A percentile compares a stretch with the other conserved stretches of the same genome.
phyloP scores from a whole-genome alignment of 2,888 invertebrate species.

The Plagodis pulveraria region DNA sequence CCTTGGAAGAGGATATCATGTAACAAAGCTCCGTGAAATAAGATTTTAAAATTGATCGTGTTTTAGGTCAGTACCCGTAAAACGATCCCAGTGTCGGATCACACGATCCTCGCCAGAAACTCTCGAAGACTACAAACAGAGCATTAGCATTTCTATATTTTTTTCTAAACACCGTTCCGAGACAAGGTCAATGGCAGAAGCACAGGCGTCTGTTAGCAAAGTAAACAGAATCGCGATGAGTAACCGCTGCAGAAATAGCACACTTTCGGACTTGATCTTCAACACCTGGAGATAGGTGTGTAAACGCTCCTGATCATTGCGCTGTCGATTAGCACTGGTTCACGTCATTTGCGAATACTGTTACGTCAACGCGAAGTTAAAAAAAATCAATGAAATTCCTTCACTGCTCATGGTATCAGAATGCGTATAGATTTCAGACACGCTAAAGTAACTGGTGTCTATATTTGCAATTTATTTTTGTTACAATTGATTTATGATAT shows the following conservation, averaged over 20 bases:
- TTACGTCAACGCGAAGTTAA: constrained; percentile 19
- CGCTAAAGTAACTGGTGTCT: not conserved
- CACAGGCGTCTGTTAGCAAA: constrained; percentile 68
- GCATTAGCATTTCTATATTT: constrained; percentile 57
- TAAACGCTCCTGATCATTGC: constrained; percentile 46
- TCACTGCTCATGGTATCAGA: constrained; percentile 4
- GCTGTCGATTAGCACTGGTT: constrained; percentile 37
- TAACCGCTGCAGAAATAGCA: constrained; percentile 73
- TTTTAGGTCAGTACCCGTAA: constrained; percentile 27
- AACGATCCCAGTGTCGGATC: constrained; percentile 33
- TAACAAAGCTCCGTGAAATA: constrained; percentile 28
- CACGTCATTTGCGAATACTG: constrained; percentile 36
- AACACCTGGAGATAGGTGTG: constrained; percentile 62
- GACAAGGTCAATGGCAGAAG: constrained; percentile 81
- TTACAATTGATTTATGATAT: not conserved
- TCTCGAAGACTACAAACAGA: constrained; percentile 49
- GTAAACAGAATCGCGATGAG: constrained; percentile 75
- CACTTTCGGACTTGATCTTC: constrained; percentile 66
- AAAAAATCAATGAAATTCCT: constrained; percentile 7
- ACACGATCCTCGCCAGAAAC: constrained; percentile 32
- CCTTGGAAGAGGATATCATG: constrained; percentile 14
- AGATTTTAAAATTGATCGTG: constrained; percentile 21
- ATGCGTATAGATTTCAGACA: not conserved
- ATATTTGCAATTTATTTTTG: not conserved
- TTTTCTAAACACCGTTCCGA: constrained; percentile 55